Base-by-base conservation (phyloP, 2,888 invertebrate genomes). In the Protodeltote pygarga region DNA sequence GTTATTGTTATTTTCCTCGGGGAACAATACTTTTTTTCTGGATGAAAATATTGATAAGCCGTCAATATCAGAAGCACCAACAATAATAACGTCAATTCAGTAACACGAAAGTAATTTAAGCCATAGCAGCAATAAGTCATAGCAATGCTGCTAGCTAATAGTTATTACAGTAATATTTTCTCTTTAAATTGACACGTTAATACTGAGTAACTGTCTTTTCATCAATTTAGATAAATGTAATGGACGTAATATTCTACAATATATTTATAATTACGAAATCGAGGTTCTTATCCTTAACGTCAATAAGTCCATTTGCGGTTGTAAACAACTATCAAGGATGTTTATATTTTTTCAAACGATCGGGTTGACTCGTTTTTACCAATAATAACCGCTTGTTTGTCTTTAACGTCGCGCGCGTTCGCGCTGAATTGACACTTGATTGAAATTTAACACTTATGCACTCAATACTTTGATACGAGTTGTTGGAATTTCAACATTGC, bases 321-420 rank as follows among this genome's bases (percentile, higher is more conserved):
- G 50, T 67, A 71, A 71, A 71, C 65, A 73, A 60, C 34, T 46
- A 46, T 60, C 68, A 68, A 70, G 70, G 65, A 62, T 68, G 59
- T 69, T 60, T 64, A 57, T 44, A 23, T 63, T 65, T 61, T 59
- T 49, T 51, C 32, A 21, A 35, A 39, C 42, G 13, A 45, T 37
- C 44, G 33, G 25, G 6, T 39, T 23, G 41, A 42, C 21, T 54
- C 11, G 32, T 41, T 42, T 54, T 37, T 32, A 23, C 32, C 46
- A 51, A 57, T 50, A 65, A 58, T 60, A 64, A 52, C 41, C 29
- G 11, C 42, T 37, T 62, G 51, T 53, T 63, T 62, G 53, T 55
- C 55, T 48, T 42, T 32, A 27, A 27, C 32, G 31, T 28, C 32
- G 29, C 19, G 53, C 15, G 13, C 44, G 49, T 53, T 42, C 49